phyloP scores from a whole-genome alignment of 2,113 vertebrate species.

The Haemorhous mexicanus region DNA sequence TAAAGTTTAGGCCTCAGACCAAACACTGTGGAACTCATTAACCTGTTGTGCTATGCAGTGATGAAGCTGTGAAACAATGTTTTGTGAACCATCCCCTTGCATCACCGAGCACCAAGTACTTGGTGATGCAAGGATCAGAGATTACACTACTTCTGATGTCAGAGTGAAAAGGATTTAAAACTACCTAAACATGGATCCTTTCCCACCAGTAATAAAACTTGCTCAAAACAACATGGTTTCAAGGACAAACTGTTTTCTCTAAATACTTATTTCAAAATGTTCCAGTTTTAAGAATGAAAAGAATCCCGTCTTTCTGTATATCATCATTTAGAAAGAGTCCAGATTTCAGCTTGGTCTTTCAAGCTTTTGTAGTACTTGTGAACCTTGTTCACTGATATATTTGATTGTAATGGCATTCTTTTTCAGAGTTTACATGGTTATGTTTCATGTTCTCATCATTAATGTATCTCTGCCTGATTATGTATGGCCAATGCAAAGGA shows the following conservation, averaged over 20 bases:
- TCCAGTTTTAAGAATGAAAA: background rate
- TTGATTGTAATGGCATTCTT: background rate
- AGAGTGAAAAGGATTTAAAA: background rate
- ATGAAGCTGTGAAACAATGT: background rate
- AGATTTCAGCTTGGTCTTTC: background rate
- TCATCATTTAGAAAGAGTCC: background rate
- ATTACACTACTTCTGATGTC: background rate
- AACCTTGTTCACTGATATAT: background rate
- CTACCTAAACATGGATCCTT: background rate
- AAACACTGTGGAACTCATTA: background rate
- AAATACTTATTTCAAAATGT: background rate
- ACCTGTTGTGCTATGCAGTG: background rate
- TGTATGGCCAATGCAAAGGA: background rate
- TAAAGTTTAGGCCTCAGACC: background rate
- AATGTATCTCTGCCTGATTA: conserved; percentile 1
- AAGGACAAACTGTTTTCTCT: background rate
- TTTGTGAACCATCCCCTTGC: background rate
- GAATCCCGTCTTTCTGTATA: background rate
- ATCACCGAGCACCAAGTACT: too few species aligned
- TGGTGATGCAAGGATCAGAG: background rate
- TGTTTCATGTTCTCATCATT: conserved; percentile 26
- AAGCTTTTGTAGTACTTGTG: background rate
- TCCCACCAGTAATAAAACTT: background rate
- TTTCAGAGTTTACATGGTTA: background rate
- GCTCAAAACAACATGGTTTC: background rate